phyloP scores from a whole-genome alignment of 2,797 vertebrate species.

The Hozukius guyotensis region DNA sequence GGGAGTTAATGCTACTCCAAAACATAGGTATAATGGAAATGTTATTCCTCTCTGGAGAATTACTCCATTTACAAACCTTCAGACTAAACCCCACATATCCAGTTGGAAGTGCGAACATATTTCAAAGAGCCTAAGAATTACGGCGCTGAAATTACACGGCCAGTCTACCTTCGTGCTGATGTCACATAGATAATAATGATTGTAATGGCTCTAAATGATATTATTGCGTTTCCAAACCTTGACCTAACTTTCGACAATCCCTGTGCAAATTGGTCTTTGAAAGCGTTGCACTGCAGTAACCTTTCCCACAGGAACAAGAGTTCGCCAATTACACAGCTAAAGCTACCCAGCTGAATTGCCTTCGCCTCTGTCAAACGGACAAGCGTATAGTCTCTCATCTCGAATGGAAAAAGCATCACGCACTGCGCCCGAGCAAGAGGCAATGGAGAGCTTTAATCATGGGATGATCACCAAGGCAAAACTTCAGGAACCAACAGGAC shows the following conservation, averaged over 20 bases:
- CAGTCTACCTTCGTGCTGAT: slow-evolving; percentile 49
- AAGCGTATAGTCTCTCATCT: slow-evolving; percentile 59
- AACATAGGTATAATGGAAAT: slow-evolving; percentile 15
- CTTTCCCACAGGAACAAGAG: slow-evolving; percentile 70
- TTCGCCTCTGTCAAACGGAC: slow-evolving; percentile 62
- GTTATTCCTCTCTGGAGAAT: slow-evolving; percentile 43
- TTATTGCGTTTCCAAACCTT: slow-evolving; percentile 74
- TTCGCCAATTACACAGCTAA: slow-evolving; percentile 62
- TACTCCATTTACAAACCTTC: slow-evolving; percentile 52
- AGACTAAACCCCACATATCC: slow-evolving; percentile 46
- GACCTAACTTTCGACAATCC: slow-evolving; percentile 68
- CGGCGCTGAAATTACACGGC: slow-evolving; percentile 46
- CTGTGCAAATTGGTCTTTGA: slow-evolving; percentile 69
- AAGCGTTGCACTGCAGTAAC: slow-evolving; percentile 66
- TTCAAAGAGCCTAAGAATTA: slow-evolving; percentile 51
- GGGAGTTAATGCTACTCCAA: slow-evolving; percentile 37
- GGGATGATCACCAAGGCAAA: slow-evolving; percentile 64
- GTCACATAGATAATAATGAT: slow-evolving; percentile 64
- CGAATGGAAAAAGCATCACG: slow-evolving; percentile 38
- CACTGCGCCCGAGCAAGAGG: slow-evolving; percentile 47
- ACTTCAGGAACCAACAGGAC: slow-evolving; percentile 61
- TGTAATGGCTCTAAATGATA: slow-evolving; percentile 72
- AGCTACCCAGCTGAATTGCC: slow-evolving; percentile 59
- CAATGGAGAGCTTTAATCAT: slow-evolving; percentile 72
- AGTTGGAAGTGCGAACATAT: slow-evolving; percentile 39